These are phyloP conservation scores for Antheraea yamamai DNA, from an alignment of 2,888 invertebrate species.

Conservation along the genomic window DNA sequence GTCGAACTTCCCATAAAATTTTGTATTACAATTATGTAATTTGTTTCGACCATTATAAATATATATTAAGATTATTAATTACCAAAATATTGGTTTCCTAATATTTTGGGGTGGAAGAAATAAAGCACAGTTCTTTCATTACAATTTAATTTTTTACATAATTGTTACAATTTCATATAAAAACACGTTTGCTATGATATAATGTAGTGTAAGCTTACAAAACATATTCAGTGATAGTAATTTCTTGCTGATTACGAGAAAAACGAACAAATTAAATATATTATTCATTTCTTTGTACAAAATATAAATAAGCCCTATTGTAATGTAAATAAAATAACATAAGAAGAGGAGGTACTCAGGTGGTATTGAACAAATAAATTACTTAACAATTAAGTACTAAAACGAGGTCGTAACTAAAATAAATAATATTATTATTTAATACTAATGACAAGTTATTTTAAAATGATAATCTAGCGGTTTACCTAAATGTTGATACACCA, in stretches of 20 bases:
- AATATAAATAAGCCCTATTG: constrained; percentile 21
- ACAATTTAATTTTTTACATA: constrained; percentile 48
- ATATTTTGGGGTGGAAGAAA: constrained; percentile 23
- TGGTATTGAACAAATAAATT: constrained; percentile 74
- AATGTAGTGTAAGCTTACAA: neutral
- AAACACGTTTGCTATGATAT: constrained; percentile 11
- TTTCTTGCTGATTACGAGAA: neutral
- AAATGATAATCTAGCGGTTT: constrained; percentile 76
- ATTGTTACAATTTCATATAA: constrained; percentile 32
- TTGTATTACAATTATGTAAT: too few species aligned
- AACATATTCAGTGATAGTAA: neutral
- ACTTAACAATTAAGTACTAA: constrained; percentile 65
- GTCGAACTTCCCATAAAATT: too few species aligned
- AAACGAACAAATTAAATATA: constrained; percentile 5
- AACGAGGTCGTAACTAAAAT: constrained; percentile 70
- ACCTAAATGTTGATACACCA: constrained; percentile 71
- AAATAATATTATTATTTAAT: constrained; percentile 71
- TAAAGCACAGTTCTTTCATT: constrained; percentile 42
- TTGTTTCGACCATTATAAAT: too few species aligned
- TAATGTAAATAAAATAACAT: constrained; percentile 50
- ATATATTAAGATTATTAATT: neutral
- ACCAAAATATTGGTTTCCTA: neutral
- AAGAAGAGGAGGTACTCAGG: constrained; percentile 79
- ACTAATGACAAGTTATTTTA: constrained; percentile 82
- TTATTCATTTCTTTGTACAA: constrained; percentile 3